Evolutionary conservation across 2,888 invertebrate genomes (phyloP).

Genomic region (Charanyca ferruginea): DNA sequence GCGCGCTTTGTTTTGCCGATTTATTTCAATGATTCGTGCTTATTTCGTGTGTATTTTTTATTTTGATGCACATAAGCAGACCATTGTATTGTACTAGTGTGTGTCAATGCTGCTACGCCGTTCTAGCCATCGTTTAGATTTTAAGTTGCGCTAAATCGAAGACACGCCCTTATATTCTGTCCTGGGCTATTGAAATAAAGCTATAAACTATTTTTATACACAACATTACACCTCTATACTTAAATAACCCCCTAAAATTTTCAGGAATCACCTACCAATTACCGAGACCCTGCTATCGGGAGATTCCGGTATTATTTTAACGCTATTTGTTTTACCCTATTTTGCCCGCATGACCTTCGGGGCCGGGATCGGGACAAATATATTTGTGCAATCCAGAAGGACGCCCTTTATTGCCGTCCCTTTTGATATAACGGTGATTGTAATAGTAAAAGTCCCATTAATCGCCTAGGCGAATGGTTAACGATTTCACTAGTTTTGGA

Average conservation of each 20-base stretch:
- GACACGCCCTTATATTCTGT: too few species aligned
- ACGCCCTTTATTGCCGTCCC: conserved; percentile 53
- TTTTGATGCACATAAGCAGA: too few species aligned
- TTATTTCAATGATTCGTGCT: too few species aligned
- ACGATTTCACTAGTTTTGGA: conserved; percentile 6
- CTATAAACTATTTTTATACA: too few species aligned
- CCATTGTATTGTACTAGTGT: too few species aligned
- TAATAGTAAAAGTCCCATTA: conserved; percentile 46
- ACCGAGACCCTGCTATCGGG: background rate
- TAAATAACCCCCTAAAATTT: background rate
- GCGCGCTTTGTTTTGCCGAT: too few species aligned
- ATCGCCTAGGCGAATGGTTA: conserved; percentile 26
- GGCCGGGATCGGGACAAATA: conserved; percentile 44
- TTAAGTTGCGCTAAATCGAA: too few species aligned
- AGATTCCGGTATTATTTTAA: conserved; percentile 35
- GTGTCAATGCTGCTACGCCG: too few species aligned
- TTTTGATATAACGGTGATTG: conserved; percentile 39
- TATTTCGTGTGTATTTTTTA: too few species aligned
- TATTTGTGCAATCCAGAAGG: conserved; percentile 53
- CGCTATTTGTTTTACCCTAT: conserved; percentile 26
- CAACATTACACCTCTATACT: too few species aligned
- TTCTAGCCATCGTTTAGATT: too few species aligned
- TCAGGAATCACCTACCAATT: background rate
- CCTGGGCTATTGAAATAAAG: too few species aligned
- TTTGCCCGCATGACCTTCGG: conserved; percentile 38